Percentiles rank a stretch among this genome's conserved stretches.
Evolutionary conservation across 2,113 vertebrate species (phyloP).

Genomic region (Xiphophorus couchianus): DNA sequence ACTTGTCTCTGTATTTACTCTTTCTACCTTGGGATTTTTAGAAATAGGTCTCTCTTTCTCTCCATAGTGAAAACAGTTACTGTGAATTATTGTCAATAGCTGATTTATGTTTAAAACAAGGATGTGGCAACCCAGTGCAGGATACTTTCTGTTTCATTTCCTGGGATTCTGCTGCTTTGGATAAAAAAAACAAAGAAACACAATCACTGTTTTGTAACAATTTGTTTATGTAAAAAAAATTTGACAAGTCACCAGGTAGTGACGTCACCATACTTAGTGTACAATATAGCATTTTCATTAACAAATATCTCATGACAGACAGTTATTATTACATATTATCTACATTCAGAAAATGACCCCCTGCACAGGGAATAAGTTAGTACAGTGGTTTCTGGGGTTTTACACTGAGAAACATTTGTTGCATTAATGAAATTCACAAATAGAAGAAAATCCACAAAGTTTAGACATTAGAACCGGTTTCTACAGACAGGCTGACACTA

Average conservation of each 20-base stretch:
- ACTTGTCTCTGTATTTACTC: background rate
- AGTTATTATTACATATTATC: conserved; percentile 71
- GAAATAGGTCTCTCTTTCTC: too few species aligned
- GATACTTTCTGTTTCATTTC: conserved; percentile 50
- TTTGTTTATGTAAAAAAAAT: conserved; percentile 68
- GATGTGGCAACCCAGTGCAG: conserved; percentile 40
- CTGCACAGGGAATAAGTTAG: conserved; percentile 66
- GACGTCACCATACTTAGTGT: conserved; percentile 70
- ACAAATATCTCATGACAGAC: conserved; percentile 67
- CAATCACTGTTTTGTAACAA: conserved; percentile 40
- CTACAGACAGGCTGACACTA: conserved; percentile 20
- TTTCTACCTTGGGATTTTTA: background rate
- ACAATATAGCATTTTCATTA: conserved; percentile 76
- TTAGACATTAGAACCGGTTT: conserved; percentile 30
- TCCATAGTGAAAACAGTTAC: too few species aligned
- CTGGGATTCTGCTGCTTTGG: background rate
- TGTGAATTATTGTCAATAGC: background rate
- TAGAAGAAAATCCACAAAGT: conserved; percentile 29
- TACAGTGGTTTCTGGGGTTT: conserved; percentile 62
- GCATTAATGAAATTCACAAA: conserved; percentile 35
- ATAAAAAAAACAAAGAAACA: background rate
- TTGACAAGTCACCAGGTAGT: conserved; percentile 66
- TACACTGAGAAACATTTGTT: conserved; percentile 42
- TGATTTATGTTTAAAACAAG: background rate
- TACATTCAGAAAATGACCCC: conserved; percentile 68